phyloP scores from a whole-genome alignment of 2,797 vertebrate species.

The Sebastes taczanowskii region DNA sequence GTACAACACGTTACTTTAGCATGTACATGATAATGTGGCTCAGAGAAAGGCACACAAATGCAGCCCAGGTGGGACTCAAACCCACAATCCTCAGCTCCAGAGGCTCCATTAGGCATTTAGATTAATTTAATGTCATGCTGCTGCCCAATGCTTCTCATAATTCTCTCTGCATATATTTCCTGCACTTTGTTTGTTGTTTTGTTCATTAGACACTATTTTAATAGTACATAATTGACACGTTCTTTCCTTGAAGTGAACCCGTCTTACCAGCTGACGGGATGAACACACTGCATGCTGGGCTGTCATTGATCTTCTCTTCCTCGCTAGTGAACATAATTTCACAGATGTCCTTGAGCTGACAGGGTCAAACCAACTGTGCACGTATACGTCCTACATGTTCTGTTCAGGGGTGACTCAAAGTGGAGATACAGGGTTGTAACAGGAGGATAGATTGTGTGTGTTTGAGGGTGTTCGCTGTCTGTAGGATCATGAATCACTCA shows the following conservation, averaged over 20 bases:
- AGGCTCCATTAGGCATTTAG: conserved; percentile 82
- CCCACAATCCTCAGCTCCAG: conserved; percentile 85
- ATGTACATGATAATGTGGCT: neutral
- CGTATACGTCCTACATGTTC: neutral
- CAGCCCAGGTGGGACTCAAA: conserved; percentile 35
- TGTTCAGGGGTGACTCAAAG: neutral
- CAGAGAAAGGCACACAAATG: neutral
- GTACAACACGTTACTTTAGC: neutral
- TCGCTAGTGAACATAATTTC: neutral
- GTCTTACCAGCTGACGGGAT: neutral
- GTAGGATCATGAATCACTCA: neutral
- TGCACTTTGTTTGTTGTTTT: neutral
- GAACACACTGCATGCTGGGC: neutral
- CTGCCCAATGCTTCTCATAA: neutral
- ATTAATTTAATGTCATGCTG: neutral
- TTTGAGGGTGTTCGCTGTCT: neutral
- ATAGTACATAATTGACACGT: neutral
- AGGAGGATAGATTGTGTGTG: neutral
- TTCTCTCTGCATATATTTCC: neutral
- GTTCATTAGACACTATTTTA: neutral
- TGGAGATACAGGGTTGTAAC: neutral
- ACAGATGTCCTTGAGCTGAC: conserved; percentile 1
- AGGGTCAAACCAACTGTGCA: neutral
- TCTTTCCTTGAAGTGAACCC: neutral
- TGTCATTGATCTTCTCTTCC: neutral